Evolutionary conservation across 2,113 vertebrate species (phyloP).

Genomic region (Ovis canadensis): DNA sequence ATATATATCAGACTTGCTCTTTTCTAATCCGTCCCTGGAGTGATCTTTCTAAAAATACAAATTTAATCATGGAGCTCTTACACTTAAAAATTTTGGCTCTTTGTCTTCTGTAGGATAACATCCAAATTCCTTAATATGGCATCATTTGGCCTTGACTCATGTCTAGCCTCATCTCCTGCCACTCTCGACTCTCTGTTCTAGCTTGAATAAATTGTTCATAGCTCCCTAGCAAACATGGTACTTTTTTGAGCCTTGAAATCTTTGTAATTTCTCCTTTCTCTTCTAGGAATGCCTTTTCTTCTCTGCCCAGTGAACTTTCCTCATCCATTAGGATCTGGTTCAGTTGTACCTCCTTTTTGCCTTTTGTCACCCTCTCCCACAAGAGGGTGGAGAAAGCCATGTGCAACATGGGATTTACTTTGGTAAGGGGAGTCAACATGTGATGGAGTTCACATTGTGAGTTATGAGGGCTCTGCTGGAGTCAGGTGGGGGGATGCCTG

Average conservation of each 20-base stretch:
- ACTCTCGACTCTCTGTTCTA: constrained; percentile 5
- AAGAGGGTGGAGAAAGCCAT: neutral
- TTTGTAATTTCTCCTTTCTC: constrained; percentile 31
- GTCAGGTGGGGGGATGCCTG: neutral
- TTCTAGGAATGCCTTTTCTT: constrained; percentile 30
- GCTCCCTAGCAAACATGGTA: constrained; percentile 43
- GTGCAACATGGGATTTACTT: neutral
- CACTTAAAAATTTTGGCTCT: constrained; percentile 56
- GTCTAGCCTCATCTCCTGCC: constrained; percentile 20
- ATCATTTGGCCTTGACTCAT: constrained; percentile 44
- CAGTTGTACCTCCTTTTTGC: constrained; percentile 25
- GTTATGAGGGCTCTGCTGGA: neutral
- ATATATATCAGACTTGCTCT: neutral
- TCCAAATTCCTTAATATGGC: constrained; percentile 55
- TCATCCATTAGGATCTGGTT: constrained; percentile 30
- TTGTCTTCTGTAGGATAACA: constrained; percentile 48
- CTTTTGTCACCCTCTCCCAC: constrained; percentile 29
- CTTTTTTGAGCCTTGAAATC: constrained; percentile 49
- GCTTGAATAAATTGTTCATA: constrained; percentile 55
- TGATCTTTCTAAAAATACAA: constrained; percentile 62
- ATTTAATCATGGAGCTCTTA: neutral
- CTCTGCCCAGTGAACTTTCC: constrained; percentile 31
- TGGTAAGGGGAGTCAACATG: neutral
- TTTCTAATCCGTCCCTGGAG: constrained; percentile 50
- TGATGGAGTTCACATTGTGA: neutral